Evolutionary conservation across 1,140 invertebrate genomes (phyloP), one percentile per base, ranked within the genome.

Genomic region (Coenobita brevimanus): DNA sequence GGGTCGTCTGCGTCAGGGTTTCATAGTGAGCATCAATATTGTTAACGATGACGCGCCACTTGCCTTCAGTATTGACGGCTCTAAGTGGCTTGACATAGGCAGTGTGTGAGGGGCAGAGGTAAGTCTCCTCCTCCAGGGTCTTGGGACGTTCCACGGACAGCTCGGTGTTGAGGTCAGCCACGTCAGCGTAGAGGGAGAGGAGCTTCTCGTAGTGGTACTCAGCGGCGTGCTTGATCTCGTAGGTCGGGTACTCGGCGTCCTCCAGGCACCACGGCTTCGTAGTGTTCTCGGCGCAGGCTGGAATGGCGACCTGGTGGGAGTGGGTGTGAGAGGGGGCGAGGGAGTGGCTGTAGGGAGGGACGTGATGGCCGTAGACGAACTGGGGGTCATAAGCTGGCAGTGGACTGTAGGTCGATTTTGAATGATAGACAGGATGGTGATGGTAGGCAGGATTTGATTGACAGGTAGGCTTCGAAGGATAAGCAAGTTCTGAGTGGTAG

Each of bases 21-120:
- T 81, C 43, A 41, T 60, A 81, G 69, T 89, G 62, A 88, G 91
- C 15, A 87, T 90, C 69, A 89, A 84, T 90, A 50, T 91, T 81
- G 71, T 91, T 91, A n/a, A 91, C 90, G 24, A 91, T 83, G 73
- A 91, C 89, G 33, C 89, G 69, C 91, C 91, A 92, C 90, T 90
- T 46, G 89, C 79, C 90, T 46, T 89, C 64, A 3, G 82, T 62
- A 46, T 91, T 90, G 33, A 75, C 71, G 41, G 91, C 91, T 24
- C 91, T 57, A 15, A 91, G 82, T 2, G 91, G 91, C 33, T 79
- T 79, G 13, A 87, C 84, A 64, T 90, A 90, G 6, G 69, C 33
- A 54, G 90, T 90, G 17, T 75, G 89, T 46, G 81, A 85, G n/a
- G 90, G 87, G 46, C 91, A 91, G 67, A 91, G 89, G 82, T 91